Evolutionary conservation across 1,140 invertebrate species (phyloP), one percentile per base, ranked within the genome.

Genomic region (Musca vetustissima): DNA sequence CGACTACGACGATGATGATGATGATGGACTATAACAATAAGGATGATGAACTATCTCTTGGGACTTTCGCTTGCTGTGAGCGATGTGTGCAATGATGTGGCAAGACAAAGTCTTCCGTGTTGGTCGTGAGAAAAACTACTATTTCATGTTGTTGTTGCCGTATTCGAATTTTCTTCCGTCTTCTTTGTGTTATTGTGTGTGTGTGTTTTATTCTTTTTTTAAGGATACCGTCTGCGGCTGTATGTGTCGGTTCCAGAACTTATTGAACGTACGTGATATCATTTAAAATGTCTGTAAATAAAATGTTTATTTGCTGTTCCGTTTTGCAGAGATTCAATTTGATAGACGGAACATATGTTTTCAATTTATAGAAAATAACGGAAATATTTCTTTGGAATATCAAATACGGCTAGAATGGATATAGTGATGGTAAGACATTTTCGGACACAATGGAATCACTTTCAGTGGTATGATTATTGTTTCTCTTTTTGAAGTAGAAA

Each of bases 21-120:
- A 61, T 61, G 57, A 61, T 61, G 57, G 57, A 36, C 28, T 17
- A 61, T 61, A 61, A 61, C 57, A 61, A 61, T 61, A 61, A 61
- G 28, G 9, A 36, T 61, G 57, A 61, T 61, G 28, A 61, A 24
- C 57, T 19, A 36, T 61, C 57, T 61, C 57, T 61, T 19, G 57
- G 57, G 57, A 36, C 57, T 61, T 61, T 61, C 57, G n/a, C 22
- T 61, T 61, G 28, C 15, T 17, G 36, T 15, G 32, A 24, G 32
- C 17, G 28, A 43, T 43, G 36, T 43, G 36, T 43, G 36, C 36
- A 43, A 43, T 43, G 36, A 43, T 43, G 36, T 43, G 11, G 36
- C 36, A 43, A 43, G 36, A 13, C 36, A 43, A 43, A 43, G 6
- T 43, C 36, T 43, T 43, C 36, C 36, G n/a, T 36, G 17, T 8